A percentile compares a stretch with the other conserved stretches of the same genome.
These are phyloP conservation scores for Mus pahari DNA, from an alignment of 2,113 vertebrate species.

Conservation along the genomic window DNA sequence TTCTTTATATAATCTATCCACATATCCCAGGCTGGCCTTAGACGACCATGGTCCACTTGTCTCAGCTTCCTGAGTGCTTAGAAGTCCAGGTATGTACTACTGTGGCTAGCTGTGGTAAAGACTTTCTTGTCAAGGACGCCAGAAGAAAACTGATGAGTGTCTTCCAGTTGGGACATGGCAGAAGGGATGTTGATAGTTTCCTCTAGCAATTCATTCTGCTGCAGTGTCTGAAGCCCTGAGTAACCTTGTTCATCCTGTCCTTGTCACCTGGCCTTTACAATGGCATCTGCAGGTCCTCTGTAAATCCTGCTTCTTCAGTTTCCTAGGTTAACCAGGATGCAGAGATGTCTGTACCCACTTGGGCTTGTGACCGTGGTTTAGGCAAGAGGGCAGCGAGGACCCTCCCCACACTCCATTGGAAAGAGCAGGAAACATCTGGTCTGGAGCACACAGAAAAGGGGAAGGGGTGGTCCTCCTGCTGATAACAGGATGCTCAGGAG, in stretches of 20 bases:
- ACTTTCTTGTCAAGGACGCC: neutral
- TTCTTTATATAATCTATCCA: neutral
- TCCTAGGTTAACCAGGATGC: neutral
- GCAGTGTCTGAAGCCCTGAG: neutral
- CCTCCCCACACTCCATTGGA: neutral
- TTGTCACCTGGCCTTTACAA: neutral
- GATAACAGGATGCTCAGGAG: neutral
- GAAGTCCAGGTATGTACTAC: too few species aligned
- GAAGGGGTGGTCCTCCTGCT: neutral
- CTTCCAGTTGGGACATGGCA: neutral
- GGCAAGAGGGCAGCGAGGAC: neutral
- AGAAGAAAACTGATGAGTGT: neutral
- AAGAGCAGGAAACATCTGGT: neutral
- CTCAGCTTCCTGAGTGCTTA: neutral
- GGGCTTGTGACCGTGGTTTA: neutral
- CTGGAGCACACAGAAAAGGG: neutral
- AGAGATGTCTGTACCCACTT: neutral
- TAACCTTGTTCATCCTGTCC: neutral
- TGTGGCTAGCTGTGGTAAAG: neutral
- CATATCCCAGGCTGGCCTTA: neutral
- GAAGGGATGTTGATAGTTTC: neutral
- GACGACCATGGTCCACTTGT: neutral
- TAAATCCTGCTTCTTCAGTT: neutral
- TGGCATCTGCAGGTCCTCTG: neutral
- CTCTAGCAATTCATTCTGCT: neutral